These are phyloP conservation scores for Hystrix brachyura DNA, from an alignment of 2,113 vertebrate species.

Conservation along the genomic window DNA sequence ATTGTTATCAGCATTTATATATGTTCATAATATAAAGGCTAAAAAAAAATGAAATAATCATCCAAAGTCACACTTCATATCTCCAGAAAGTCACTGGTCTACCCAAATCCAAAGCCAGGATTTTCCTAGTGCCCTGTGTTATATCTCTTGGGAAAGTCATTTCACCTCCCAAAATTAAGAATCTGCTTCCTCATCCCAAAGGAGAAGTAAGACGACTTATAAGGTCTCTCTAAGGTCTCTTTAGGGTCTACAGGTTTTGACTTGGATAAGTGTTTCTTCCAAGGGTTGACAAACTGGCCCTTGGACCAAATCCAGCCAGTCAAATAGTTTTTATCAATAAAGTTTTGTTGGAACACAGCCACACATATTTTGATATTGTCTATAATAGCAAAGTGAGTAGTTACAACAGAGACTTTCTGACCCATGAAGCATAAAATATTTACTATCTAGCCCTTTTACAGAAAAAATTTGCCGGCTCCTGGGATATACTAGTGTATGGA, in stretches of 20 bases:
- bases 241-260: not conserved
- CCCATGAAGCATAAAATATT: not conserved
- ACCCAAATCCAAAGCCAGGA: not conserved
- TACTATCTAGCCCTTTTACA: not conserved
- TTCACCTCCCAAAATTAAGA: not conserved
- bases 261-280: not conserved
- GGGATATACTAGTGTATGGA: not conserved
- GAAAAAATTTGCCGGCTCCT: not conserved
- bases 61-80: not conserved
- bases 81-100: not conserved
- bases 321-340: slow-evolving; percentile 23
- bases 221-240: not conserved
- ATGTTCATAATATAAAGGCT: not conserved
- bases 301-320: not conserved
- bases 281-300: not conserved
- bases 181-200: not conserved
- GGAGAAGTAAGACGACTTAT: not conserved
- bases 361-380: not conserved
- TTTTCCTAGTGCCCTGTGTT: not conserved
- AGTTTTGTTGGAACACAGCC: slow-evolving; percentile 48
- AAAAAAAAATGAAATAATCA: slow-evolving; percentile 52
- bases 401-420: not conserved
- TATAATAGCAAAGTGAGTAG: not conserved
- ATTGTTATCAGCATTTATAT: not conserved
- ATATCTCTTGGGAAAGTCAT: not conserved